Percentiles rank a stretch among this genome's conserved stretches.
phyloP scores from a whole-genome alignment of 2,888 invertebrate genomes.

The Maniola hyperantus region DNA sequence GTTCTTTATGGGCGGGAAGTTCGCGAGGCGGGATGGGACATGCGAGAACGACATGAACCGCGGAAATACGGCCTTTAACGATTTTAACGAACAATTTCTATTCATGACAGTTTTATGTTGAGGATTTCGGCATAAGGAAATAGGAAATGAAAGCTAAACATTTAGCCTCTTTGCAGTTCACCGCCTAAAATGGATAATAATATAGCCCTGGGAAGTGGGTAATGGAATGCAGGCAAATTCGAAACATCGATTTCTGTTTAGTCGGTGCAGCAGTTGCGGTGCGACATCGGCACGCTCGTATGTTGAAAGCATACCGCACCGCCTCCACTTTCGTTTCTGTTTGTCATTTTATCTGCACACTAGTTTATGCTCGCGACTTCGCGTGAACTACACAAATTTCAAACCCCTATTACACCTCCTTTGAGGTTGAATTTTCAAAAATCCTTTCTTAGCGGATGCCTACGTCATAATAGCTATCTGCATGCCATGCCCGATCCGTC shows the following conservation, averaged over 20 bases:
- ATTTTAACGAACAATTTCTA: constrained; percentile 69
- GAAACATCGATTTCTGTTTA: constrained; percentile 30
- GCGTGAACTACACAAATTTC: too few relatives aligned
- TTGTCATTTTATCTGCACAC: too few relatives aligned
- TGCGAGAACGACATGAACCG: constrained; percentile 76
- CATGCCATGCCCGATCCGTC: too few relatives aligned
- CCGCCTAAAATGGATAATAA: constrained; percentile 14
- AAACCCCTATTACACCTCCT: too few relatives aligned
- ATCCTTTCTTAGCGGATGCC: too few relatives aligned
- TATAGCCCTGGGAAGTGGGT: constrained; percentile 25
- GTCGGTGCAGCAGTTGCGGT: too few relatives aligned
- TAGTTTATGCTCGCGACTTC: too few relatives aligned
- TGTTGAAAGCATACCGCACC: too few relatives aligned
- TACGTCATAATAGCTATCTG: too few relatives aligned
- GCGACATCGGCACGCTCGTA: too few relatives aligned
- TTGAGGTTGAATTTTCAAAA: too few relatives aligned
- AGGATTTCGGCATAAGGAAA: constrained; percentile 50
- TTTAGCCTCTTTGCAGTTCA: background rate
- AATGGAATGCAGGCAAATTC: constrained; percentile 40
- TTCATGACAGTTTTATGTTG: constrained; percentile 71
- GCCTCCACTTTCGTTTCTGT: too few relatives aligned
- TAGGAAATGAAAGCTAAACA: constrained; percentile 37
- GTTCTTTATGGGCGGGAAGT: constrained; percentile 76
- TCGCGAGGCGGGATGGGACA: constrained; percentile 74
- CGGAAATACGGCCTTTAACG: constrained; percentile 57